phyloP scores from a whole-genome alignment of 2,888 invertebrate species.

The Dendrolimus pini region DNA sequence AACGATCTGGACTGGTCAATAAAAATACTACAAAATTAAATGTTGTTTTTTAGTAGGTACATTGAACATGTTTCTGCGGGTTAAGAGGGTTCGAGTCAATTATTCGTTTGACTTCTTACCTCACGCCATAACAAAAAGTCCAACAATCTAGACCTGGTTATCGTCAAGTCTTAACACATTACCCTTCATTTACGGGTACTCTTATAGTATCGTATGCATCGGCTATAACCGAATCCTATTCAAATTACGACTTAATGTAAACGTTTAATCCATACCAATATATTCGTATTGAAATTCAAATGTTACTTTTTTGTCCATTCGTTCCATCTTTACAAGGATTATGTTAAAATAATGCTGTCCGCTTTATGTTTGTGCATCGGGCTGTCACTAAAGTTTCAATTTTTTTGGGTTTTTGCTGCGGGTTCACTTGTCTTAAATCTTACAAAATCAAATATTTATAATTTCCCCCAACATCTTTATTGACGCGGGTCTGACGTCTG shows the following conservation, averaged over 20 bases:
- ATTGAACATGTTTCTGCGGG: too few relatives aligned
- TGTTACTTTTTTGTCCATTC: conserved; percentile 61
- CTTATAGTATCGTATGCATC: neutral
- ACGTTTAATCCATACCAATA: conserved; percentile 57
- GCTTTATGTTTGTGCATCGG: conserved; percentile 70
- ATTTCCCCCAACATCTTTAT: conserved; percentile 67
- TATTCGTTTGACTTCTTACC: too few relatives aligned
- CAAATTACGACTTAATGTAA: conserved; percentile 50
- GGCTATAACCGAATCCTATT: conserved; percentile 28
- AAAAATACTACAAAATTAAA: too few relatives aligned
- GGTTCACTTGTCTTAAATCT: conserved; percentile 50
- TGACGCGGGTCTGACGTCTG: conserved; percentile 63
- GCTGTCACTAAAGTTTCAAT: conserved; percentile 74
- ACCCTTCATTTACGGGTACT: too few relatives aligned
- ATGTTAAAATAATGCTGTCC: conserved; percentile 72
- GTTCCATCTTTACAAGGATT: conserved; percentile 69
- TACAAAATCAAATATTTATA: conserved; percentile 67
- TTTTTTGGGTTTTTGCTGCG: conserved; percentile 60
- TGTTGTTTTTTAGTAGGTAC: too few relatives aligned
- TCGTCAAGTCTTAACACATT: too few relatives aligned
- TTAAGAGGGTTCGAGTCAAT: too few relatives aligned
- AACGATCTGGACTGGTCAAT: too few relatives aligned
- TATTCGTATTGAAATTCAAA: conserved; percentile 70
- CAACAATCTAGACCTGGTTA: too few relatives aligned
- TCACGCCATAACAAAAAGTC: too few relatives aligned